A percentile compares a stretch with the other conserved stretches of the same genome.
Conservation (phyloP, 2,113 vertebrate genomes). For the Nannospalax galili region DNA sequence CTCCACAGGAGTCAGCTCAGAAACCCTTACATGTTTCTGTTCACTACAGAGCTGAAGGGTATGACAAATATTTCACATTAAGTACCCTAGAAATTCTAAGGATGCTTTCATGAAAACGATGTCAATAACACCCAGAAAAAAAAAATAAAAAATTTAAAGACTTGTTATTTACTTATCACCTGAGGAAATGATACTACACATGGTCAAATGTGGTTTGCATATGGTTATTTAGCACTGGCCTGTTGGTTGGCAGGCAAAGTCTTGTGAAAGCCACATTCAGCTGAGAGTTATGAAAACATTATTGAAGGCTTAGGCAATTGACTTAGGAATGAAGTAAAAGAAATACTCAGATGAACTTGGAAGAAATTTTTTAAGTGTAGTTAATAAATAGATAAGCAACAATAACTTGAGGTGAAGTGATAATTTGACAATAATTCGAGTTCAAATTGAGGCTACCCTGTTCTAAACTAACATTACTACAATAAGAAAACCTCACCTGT, state of each 20-base stretch:
- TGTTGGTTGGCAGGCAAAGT: background rate
- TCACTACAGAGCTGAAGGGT: background rate
- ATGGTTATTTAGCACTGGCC: background rate
- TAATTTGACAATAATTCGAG: too few relatives aligned
- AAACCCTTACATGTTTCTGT: background rate
- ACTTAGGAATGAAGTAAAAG: background rate
- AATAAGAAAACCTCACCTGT: background rate
- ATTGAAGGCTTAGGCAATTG: background rate
- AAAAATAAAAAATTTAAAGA: background rate
- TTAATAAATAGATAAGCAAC: background rate
- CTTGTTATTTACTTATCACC: background rate
- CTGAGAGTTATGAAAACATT: background rate
- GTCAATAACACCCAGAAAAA: background rate
- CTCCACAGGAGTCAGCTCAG: background rate
- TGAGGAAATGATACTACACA: background rate
- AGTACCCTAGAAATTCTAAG: background rate
- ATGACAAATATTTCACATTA: background rate
- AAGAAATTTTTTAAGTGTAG: background rate
- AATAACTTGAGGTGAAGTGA: background rate
- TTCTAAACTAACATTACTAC: background rate
- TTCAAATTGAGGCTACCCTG: conserved; percentile 7
- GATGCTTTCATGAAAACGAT: conserved; percentile 16
- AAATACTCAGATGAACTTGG: background rate
- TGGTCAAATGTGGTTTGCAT: background rate
- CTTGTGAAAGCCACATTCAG: background rate